These are phyloP conservation scores for Antrozous pallidus DNA, from an alignment of 2,797 vertebrate genomes.

Conservation along the genomic window DNA sequence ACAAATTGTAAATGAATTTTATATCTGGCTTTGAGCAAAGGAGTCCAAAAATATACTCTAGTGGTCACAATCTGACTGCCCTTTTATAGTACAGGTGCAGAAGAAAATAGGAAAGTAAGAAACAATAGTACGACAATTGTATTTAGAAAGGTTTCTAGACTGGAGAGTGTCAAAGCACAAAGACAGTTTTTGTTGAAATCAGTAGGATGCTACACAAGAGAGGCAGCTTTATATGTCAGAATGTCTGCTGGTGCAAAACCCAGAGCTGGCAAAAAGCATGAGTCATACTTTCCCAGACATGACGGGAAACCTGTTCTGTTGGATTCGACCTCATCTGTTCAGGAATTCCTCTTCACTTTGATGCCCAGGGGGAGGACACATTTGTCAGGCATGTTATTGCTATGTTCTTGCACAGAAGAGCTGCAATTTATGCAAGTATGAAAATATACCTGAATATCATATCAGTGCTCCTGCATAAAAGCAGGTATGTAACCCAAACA, in stretches of 20 bases:
- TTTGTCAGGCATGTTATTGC: not conserved
- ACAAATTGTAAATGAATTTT: slow-evolving; percentile 5
- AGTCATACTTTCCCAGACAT: slow-evolving; percentile 10
- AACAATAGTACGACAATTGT: not conserved
- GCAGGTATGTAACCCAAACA: not conserved
- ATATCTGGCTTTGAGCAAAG: slow-evolving; percentile 5
- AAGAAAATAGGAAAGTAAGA: slow-evolving; percentile 38
- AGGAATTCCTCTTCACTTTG: slow-evolving; percentile 34
- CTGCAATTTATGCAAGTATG: not conserved
- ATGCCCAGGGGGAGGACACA: not conserved
- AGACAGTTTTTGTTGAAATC: slow-evolving; percentile 24
- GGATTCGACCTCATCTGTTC: slow-evolving; percentile 3
- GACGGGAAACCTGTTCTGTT: slow-evolving; percentile 8
- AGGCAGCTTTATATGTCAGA: slow-evolving; percentile 21
- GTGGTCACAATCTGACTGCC: not conserved
- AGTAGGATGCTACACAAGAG: slow-evolving; percentile 32
- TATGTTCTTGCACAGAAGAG: not conserved
- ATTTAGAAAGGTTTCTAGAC: slow-evolving; percentile 35
- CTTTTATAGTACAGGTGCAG: slow-evolving; percentile 28
- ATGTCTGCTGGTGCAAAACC: slow-evolving; percentile 7
- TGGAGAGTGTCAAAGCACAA: slow-evolving; percentile 22
- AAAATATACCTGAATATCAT: not conserved
- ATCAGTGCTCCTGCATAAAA: not conserved
- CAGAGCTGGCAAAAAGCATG: slow-evolving; percentile 39
- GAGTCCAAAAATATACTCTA: slow-evolving; percentile 5